A percentile compares a stretch with the other conserved stretches of the same genome.
Evolutionary conservation across 2,113 vertebrate species (phyloP).

Genomic region (Lasiurus borealis): DNA sequence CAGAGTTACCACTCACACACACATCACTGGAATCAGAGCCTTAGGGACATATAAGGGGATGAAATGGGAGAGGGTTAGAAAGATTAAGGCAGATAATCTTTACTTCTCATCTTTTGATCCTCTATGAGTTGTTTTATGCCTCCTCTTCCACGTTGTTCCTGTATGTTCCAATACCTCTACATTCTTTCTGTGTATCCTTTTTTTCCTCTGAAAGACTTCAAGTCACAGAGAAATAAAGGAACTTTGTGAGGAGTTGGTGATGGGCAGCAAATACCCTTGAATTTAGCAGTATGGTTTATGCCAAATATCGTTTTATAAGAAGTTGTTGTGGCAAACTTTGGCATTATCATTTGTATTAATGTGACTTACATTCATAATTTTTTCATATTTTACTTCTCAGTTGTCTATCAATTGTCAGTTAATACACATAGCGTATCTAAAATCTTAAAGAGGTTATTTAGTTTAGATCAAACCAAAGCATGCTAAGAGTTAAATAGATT

Average conservation of each 20-base stretch:
- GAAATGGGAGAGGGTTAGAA: neutral
- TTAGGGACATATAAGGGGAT: neutral
- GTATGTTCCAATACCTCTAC: neutral
- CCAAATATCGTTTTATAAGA: slow-evolving; percentile 13
- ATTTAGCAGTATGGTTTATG: neutral
- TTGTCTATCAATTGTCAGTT: neutral
- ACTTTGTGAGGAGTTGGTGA: neutral
- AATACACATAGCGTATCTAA: slow-evolving; percentile 23
- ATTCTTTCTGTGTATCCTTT: neutral
- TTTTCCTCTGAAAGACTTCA: slow-evolving; percentile 45
- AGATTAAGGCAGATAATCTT: neutral
- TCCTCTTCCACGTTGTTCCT: neutral
- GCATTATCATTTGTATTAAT: slow-evolving; percentile 6
- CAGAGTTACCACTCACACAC: neutral
- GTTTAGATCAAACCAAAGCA: slow-evolving; percentile 16
- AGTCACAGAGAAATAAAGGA: slow-evolving; percentile 11
- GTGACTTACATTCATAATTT: neutral
- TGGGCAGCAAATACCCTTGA: slow-evolving; percentile 31
- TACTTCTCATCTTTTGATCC: neutral
- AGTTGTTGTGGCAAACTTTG: slow-evolving; percentile 23
- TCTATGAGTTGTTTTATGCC: neutral
- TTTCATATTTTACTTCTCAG: slow-evolving; percentile 33
- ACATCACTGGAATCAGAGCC: neutral
- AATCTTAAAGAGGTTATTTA: slow-evolving; percentile 47
- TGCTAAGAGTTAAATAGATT: slow-evolving; percentile 49